Percentiles rank a stretch among this genome's conserved stretches.
phyloP scores from a whole-genome alignment of 2,113 vertebrate genomes.

The Pseudorhombus dupliciocellatus region DNA sequence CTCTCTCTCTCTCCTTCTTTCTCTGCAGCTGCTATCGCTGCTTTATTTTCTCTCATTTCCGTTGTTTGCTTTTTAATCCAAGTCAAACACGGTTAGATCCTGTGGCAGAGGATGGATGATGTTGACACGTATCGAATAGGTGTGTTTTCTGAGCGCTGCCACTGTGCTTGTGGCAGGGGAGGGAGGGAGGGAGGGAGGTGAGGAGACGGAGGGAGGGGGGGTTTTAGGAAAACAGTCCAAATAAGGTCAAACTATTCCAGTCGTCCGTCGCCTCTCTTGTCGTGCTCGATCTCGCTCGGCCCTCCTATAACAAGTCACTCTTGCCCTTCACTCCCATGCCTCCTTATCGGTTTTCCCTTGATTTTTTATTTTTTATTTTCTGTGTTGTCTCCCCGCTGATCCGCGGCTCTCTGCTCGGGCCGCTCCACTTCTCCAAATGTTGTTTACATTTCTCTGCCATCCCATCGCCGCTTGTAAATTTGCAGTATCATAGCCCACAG shows the following conservation, averaged over 20 bases:
- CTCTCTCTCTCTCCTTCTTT: too few species aligned
- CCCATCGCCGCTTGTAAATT: constrained; percentile 26
- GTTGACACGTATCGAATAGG: constrained; percentile 28
- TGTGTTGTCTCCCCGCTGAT: background rate
- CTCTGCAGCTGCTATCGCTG: constrained; percentile 38
- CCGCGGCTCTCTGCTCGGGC: background rate
- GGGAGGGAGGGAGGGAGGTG: constrained; percentile 27
- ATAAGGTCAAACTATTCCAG: constrained; percentile 83
- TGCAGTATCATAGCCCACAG: constrained; percentile 79
- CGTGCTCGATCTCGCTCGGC: constrained; percentile 16
- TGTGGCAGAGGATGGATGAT: constrained; percentile 11
- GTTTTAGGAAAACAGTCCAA: constrained; percentile 72
- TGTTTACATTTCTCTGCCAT: constrained; percentile 53
- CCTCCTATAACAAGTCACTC: constrained; percentile 1
- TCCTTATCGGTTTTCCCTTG: background rate
- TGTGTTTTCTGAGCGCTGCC: constrained; percentile 25
- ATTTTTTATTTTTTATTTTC: background rate
- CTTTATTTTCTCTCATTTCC: constrained; percentile 10
- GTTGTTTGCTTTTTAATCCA: constrained; percentile 47
- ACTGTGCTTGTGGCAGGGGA: constrained; percentile 37
- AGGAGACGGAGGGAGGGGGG: constrained; percentile 17
- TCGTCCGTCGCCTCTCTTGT: constrained; percentile 21
- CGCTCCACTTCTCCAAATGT: constrained; percentile 29
- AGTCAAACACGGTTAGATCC: constrained; percentile 40
- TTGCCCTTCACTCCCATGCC: background rate